Base-by-base conservation (phyloP, 1,140 invertebrate species). In the Caenorhabditis tropicalis region DNA sequence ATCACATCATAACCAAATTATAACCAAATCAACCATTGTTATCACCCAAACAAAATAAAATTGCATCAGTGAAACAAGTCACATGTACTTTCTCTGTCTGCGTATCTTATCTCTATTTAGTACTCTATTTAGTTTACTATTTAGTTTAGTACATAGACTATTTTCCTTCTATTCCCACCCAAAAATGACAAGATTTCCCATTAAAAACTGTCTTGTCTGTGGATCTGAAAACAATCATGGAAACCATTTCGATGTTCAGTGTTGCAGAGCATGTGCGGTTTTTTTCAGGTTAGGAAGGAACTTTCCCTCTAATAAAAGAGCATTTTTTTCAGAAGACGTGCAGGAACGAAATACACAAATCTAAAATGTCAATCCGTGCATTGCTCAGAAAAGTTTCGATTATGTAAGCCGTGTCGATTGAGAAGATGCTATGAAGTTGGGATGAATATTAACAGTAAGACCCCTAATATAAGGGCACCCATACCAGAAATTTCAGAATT, bases 241-340 rank as follows among this genome's bases (percentile, higher is more conserved):
- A 16, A 65, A 65, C 10, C 58, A 65, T 65, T 65, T 65, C 2
- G 58, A 36, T 19, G 58, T 65, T 1, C 58, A 36, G 21, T 65
- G 58, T 65, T 65, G 58, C 16, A 65, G 58, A 65, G 58, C 58
- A 19, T 65, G 58, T 65, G 58, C 58, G 10, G 29, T 65, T 3
- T 65, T 65, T 65, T 65, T 65, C 31, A 65, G 58, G 58, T 65
- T n/a, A n/a, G n/a, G n/a, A n/a, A n/a, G n/a, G n/a, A 21, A 65
- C 15, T 15, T 29, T 58, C 9, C 7, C 4, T 29, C 10, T 58
- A 29, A 2, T 58, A 21, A 9, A 9, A 29, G 29, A 29, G 12
- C 1, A 19, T 33, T 31, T 33, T 12, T 65, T 33, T 36, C 58
- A 65, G 58, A 65, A 65, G 58, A 65, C 29, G 58, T 0, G 58